phyloP scores from a whole-genome alignment of 2,888 invertebrate genomes.

The Ophonus ardosiacus region DNA sequence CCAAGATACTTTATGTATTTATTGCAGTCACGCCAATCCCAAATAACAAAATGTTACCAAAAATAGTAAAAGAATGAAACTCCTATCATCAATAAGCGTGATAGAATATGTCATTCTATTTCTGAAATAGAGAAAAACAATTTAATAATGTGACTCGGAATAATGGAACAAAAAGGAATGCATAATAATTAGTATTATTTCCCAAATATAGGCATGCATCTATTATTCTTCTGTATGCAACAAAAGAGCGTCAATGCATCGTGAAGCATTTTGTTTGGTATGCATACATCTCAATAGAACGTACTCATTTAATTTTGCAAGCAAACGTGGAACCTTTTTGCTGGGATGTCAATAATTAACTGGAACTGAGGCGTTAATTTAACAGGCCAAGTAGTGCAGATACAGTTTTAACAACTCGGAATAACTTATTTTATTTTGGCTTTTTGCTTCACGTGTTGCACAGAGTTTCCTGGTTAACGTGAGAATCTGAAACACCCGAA shows the following conservation, averaged over 20 bases:
- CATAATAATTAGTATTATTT: too few species aligned
- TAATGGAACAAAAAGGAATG: too few species aligned
- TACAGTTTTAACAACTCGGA: constrained; percentile 40
- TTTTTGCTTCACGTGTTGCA: constrained; percentile 4
- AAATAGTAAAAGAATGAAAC: too few species aligned
- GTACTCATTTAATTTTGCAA: constrained; percentile 32
- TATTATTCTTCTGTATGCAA: too few species aligned
- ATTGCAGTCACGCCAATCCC: too few species aligned
- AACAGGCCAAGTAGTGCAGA: constrained; percentile 10
- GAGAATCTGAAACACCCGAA: constrained; percentile 23
- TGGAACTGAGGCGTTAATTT: constrained; percentile 34
- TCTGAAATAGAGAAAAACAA: too few species aligned
- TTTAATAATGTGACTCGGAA: too few species aligned
- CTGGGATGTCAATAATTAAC: constrained; percentile 34
- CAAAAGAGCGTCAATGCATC: neutral
- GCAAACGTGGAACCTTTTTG: constrained; percentile 36
- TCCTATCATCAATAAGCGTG: too few species aligned
- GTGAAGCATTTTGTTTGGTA: neutral
- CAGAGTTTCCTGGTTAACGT: constrained; percentile 35
- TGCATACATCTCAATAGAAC: neutral
- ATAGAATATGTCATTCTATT: too few species aligned
- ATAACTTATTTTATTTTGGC: constrained; percentile 41
- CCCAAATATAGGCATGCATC: too few species aligned
- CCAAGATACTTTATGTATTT: too few species aligned
- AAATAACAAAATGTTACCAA: too few species aligned